Percentiles rank a stretch among this genome's conserved stretches.
Conservation (phyloP, 2,888 invertebrate species). For the Ectropis crepuscularia region DNA sequence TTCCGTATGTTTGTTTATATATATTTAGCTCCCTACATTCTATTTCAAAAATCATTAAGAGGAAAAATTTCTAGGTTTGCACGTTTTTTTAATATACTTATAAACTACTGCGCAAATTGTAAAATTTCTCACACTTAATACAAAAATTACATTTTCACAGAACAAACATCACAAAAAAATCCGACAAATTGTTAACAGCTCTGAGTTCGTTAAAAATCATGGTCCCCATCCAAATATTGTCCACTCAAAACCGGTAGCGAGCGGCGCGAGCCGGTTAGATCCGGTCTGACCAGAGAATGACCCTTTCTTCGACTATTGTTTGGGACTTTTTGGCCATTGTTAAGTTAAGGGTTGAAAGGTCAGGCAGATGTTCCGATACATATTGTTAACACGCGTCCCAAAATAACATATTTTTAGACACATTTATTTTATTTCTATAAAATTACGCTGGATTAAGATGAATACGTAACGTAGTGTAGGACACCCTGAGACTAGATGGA, state of each 20-base stretch:
- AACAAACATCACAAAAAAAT: too few relatives aligned
- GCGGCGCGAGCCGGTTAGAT: conserved; percentile 60
- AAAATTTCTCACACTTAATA: too few relatives aligned
- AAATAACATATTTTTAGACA: conserved; percentile 15
- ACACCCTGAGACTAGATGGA: too few relatives aligned
- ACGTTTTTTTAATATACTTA: too few relatives aligned
- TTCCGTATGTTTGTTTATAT: too few relatives aligned
- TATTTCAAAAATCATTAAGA: too few relatives aligned
- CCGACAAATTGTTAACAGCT: neutral
- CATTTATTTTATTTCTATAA: conserved; percentile 6
- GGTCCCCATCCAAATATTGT: conserved; percentile 36
- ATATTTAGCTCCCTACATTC: too few relatives aligned
- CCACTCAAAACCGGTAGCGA: conserved; percentile 55
- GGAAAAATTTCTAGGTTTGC: too few relatives aligned
- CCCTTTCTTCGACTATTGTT: conserved; percentile 66
- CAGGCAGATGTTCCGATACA: conserved; percentile 63
- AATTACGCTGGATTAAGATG: too few relatives aligned
- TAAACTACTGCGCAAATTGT: too few relatives aligned
- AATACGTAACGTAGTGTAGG: too few relatives aligned
- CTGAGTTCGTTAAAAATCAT: conserved; percentile 30
- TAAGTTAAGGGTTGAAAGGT: conserved; percentile 57
- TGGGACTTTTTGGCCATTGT: conserved; percentile 49
- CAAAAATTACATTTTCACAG: too few relatives aligned
- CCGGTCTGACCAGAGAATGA: conserved; percentile 73
- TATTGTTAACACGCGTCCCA: conserved; percentile 25